Percentiles rank a stretch among this genome's conserved stretches.
phyloP scores from a whole-genome alignment of 2,113 vertebrate genomes.

The Hydrochoerus hydrochaeris region DNA sequence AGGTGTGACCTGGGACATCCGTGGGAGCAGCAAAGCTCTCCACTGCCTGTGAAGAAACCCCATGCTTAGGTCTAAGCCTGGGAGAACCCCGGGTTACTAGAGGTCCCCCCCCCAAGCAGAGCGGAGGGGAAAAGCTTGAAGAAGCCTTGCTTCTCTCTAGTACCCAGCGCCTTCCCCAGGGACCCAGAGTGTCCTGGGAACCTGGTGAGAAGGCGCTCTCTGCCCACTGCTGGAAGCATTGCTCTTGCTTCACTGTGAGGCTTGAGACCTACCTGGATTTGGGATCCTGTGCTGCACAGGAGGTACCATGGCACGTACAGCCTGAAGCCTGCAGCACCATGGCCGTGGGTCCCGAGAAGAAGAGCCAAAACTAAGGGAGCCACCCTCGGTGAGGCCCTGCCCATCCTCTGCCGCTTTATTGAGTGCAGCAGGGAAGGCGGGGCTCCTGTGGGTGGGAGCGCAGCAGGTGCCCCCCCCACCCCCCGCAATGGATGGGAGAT shows the following conservation, averaged over 20 bases:
- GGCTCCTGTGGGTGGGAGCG: neutral
- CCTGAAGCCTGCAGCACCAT: neutral
- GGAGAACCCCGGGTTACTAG: neutral
- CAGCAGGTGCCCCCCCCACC: rapidly evolving
- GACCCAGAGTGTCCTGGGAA: slow-evolving; percentile 37
- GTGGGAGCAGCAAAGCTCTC: neutral
- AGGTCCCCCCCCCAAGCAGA: neutral
- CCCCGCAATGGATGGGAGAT: neutral
- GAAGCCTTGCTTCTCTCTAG: neutral
- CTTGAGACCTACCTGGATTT: neutral
- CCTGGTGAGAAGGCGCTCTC: neutral
- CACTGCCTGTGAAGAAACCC: neutral
- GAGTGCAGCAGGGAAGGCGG: too few species aligned
- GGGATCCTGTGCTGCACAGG: too few species aligned
- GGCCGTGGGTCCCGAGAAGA: neutral
- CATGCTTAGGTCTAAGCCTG: neutral
- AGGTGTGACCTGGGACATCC: neutral
- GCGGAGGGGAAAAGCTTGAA: neutral
- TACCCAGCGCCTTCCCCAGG: neutral
- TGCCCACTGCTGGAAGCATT: neutral
- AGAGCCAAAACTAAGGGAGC: neutral
- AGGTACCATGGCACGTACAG: neutral
- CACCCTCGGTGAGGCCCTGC: neutral
- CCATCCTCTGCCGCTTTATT: neutral
- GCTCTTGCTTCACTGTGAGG: neutral